A percentile compares a stretch with the other conserved stretches of the same genome.
These are phyloP conservation scores for Chironomus striatipennis DNA, from an alignment of 1,140 invertebrate genomes.

Conservation along the genomic window DNA sequence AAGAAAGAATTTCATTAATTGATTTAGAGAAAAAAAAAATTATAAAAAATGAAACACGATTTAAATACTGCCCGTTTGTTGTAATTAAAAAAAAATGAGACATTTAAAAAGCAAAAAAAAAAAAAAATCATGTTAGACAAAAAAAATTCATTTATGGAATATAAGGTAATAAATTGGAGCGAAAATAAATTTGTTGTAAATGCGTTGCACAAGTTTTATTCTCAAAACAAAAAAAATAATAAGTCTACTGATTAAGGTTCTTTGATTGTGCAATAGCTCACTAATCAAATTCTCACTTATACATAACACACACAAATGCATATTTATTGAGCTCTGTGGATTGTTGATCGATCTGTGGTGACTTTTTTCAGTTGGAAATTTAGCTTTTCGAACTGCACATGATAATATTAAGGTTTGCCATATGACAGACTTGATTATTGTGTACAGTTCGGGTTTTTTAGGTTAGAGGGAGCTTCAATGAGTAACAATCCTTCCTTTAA, in stretches of 20 bases:
- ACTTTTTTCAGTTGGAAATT: no score
- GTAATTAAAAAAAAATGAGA: constrained; percentile 8
- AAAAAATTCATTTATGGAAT: constrained; percentile 10
- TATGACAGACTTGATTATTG: no score
- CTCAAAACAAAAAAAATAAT: constrained; percentile 14
- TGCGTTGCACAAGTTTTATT: constrained; percentile 12
- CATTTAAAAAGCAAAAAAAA: constrained; percentile 9
- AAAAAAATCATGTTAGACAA: neutral
- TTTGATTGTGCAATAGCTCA: constrained; percentile 4
- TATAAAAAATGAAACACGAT: constrained; percentile 23
- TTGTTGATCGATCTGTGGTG: no score
- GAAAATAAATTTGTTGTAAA: constrained; percentile 8
- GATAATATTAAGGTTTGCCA: no score
- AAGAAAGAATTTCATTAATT: constrained; percentile 19
- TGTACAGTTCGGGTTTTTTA: no score
- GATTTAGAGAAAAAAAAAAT: constrained; percentile 19
- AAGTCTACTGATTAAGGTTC: neutral
- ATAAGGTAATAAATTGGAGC: constrained; percentile 10
- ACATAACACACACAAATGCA: neutral
- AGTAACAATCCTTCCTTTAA: no score
- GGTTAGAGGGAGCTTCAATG: no score
- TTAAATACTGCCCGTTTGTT: constrained; percentile 23
- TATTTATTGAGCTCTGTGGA: no score
- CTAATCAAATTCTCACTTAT: neutral
- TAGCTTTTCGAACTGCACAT: no score